Evolutionary conservation across 1,140 invertebrate species (phyloP).

Genomic region (Colletes gigas): DNA sequence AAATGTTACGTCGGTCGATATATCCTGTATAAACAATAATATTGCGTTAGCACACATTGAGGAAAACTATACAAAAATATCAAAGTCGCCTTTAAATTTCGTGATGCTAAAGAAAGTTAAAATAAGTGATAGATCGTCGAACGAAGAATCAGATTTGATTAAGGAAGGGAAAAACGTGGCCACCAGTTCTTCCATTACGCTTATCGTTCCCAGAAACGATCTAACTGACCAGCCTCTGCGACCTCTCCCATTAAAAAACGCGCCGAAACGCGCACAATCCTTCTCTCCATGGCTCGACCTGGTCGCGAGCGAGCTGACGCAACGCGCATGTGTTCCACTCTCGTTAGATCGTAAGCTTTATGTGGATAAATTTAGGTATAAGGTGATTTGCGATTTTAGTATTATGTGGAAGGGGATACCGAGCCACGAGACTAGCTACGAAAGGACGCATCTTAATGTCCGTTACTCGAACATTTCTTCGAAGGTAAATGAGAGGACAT

Average conservation of each 20-base stretch:
- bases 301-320: constrained; percentile 79
- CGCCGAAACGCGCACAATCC: constrained; percentile 68
- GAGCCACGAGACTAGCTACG: constrained; percentile 38
- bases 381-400: constrained; percentile 33
- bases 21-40: constrained; percentile 9
- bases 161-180: constrained; percentile 43
- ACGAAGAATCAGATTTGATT: constrained; percentile 24
- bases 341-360: constrained; percentile 76
- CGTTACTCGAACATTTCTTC: constrained; percentile 14
- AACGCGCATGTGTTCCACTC: constrained; percentile 82
- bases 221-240: constrained; percentile 75
- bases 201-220: constrained; percentile 81
- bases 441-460: constrained; percentile 29
- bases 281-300: constrained; percentile 69
- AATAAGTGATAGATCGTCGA: constrained; percentile 25
- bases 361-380: constrained; percentile 49
- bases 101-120: neutral
- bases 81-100: constrained; percentile 28
- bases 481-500: neutral
- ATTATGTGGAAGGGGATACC: constrained; percentile 42
- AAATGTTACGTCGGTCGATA: constrained; percentile 5
- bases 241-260: constrained; percentile 74
- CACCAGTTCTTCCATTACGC: constrained; percentile 82
- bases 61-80: constrained; percentile 6
- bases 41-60: neutral